Evolutionary conservation across 2,797 vertebrate genomes (phyloP), one percentile per base, ranked within the genome.

Genomic region (Oreortyx pictus): DNA sequence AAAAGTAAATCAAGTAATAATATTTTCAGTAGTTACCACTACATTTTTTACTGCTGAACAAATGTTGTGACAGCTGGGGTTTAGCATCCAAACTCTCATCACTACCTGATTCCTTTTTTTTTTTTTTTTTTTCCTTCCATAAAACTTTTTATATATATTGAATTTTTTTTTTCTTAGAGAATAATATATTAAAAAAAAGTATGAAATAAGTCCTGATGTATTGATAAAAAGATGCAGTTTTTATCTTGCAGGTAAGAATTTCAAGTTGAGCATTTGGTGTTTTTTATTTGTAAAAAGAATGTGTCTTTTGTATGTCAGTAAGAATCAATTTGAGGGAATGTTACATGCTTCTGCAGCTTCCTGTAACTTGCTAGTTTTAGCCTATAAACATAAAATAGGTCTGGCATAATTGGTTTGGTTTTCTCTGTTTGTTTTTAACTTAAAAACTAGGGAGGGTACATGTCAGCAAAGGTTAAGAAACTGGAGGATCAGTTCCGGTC

Each of bases 401-500:
- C 39, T 68, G 17, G 2, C 19, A 33, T 91, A 6, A 77, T 82
- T 17, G 7, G 1, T 11, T 29, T 60, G 57, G 4, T 37, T 62
- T 71, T 33, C 49, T 70, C 82, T 59, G 35, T 81, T 92, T 78
- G 90, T 52, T 91, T 90, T 95, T 93, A 67, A 84, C 68, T 96
- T 94, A 76, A 87, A 94, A 97, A 92, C 44, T 88, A 99, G 99
- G 99, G 98, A 2, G 99, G 98, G 43, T 99, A 99, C 97, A 99
- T 99, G 98, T 98, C 98, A n/a, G 99, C 99, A 90, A 99, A 99
- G 96, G 97, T 99, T 52, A 98, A 98, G 77, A 99, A 99, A 90
- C 83, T 99, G 97, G 98, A 99, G 11, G 98, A 99, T 96, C 99
- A 99, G 72, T 99, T 99, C 96, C 98, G 97, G 93, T 97, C 98